Conservation (phyloP, 2,888 invertebrate genomes). For the Ormia ochracea region DNA sequence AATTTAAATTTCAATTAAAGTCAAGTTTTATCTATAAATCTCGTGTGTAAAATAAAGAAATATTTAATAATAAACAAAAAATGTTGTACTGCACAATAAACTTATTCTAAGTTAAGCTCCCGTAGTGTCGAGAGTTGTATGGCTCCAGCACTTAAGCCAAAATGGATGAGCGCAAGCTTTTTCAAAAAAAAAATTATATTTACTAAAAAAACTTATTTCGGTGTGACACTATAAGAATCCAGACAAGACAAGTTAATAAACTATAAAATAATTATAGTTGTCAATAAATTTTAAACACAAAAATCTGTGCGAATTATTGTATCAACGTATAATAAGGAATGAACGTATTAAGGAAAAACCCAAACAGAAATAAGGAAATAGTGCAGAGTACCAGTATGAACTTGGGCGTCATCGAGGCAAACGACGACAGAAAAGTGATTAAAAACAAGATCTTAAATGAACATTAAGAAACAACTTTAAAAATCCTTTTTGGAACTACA, state of each 20-base stretch:
- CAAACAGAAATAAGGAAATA: background rate
- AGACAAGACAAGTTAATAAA: slow-evolving; percentile 3
- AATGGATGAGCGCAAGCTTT: too few relatives aligned
- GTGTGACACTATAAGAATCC: background rate
- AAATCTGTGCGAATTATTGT: slow-evolving; percentile 23
- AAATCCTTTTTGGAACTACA: slow-evolving; percentile 43
- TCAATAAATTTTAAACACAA: slow-evolving; percentile 24
- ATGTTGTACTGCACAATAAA: too few relatives aligned
- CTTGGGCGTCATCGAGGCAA: slow-evolving; percentile 50
- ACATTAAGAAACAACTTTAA: slow-evolving; percentile 43
- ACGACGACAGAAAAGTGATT: slow-evolving; percentile 55
- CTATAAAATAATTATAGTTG: slow-evolving; percentile 6
- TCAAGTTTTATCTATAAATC: too few relatives aligned
- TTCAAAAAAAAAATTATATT: background rate
- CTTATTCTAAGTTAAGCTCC: too few relatives aligned
- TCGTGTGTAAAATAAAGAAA: too few relatives aligned
- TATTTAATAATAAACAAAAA: too few relatives aligned
- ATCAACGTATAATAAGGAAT: background rate
- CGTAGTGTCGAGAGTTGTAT: too few relatives aligned
- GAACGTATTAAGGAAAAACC: background rate
- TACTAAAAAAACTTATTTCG: background rate
- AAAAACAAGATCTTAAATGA: slow-evolving; percentile 46
- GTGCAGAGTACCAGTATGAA: too few relatives aligned
- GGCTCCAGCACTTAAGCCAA: too few relatives aligned
- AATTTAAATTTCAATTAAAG: too few relatives aligned